A percentile compares a stretch with the other conserved stretches of the same genome.
phyloP scores from a whole-genome alignment of 92 coral and sea anemone genomes.

The Umimayanthus chanpuru region DNA sequence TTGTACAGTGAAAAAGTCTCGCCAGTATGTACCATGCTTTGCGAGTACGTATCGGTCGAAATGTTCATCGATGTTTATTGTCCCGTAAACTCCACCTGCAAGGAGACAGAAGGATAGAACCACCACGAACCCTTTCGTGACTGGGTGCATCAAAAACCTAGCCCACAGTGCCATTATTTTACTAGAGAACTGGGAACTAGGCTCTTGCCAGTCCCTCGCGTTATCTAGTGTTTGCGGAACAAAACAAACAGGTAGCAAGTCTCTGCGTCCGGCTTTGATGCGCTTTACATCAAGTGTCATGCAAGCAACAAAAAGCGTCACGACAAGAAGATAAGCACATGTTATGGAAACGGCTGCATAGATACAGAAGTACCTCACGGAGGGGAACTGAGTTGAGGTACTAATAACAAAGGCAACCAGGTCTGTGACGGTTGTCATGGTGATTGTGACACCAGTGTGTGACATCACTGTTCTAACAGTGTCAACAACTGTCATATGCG shows the following conservation, averaged over 20 bases:
- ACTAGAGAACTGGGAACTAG: slow-evolving; percentile 60
- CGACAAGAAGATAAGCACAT: slow-evolving; percentile 69
- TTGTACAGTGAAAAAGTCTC: slow-evolving; percentile 58
- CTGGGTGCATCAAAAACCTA: slow-evolving; percentile 54
- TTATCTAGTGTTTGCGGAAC: slow-evolving; percentile 55
- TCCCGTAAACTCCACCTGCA: slow-evolving; percentile 78
- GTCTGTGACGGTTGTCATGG: slow-evolving; percentile 96
- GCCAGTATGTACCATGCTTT: slow-evolving; percentile 75
- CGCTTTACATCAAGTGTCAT: slow-evolving; percentile 75
- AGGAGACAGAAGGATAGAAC: slow-evolving; percentile 57
- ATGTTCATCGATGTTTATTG: slow-evolving; percentile 67
- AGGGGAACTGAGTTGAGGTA: slow-evolving; percentile 85
- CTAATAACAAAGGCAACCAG: slow-evolving; percentile 93
- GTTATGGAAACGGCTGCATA: slow-evolving; percentile 81
- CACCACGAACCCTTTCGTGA: slow-evolving; percentile 61
- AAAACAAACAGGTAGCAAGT: slow-evolving; percentile 71
- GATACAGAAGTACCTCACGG: slow-evolving; percentile 79
- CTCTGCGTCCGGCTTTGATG: slow-evolving; percentile 81
- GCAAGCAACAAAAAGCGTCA: slow-evolving; percentile 86
- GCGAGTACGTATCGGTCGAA: slow-evolving; percentile 78
- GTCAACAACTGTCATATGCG: slow-evolving; percentile 56
- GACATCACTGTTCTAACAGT: slow-evolving; percentile 82
- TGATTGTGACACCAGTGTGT: slow-evolving; percentile 83
- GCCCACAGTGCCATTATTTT: slow-evolving; percentile 69
- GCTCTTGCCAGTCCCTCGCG: slow-evolving; percentile 72